phyloP scores from a whole-genome alignment of 2,113 vertebrate species.

The Daubentonia madagascariensis region DNA sequence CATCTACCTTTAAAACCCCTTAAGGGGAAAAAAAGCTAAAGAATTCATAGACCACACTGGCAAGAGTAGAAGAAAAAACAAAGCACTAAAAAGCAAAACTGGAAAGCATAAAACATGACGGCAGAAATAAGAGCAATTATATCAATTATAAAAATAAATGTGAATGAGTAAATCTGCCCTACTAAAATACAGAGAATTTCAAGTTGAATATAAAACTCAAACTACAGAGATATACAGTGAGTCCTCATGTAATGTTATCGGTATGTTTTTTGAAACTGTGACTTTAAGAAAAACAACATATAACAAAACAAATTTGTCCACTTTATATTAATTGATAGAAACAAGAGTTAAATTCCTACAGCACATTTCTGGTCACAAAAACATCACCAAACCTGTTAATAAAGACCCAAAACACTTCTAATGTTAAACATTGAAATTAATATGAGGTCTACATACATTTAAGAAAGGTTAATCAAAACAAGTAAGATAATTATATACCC shows the following conservation, averaged over 20 bases:
- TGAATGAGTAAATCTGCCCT: not conserved
- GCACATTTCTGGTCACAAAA: not conserved
- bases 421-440: not conserved
- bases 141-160: not conserved
- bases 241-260: not conserved
- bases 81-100: not conserved
- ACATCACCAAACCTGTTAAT: not conserved
- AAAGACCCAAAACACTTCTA: not conserved
- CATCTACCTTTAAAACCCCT: not conserved
- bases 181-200: not conserved
- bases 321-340: not conserved
- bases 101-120: not conserved
- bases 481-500: not conserved
- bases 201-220: not conserved
- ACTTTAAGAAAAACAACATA: not conserved
- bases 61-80: not conserved
- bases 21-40: not conserved
- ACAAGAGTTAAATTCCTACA: not conserved
- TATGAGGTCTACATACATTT: not conserved
- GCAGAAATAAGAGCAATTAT: not conserved
- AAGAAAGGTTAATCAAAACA: not conserved
- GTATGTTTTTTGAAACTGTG: not conserved
- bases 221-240: not conserved
- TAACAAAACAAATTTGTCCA: not conserved
- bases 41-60: not conserved